A percentile compares a stretch with the other conserved stretches of the same genome.
Evolutionary conservation across 2,888 invertebrate genomes (phyloP).

Genomic region (Rapana venosa): DNA sequence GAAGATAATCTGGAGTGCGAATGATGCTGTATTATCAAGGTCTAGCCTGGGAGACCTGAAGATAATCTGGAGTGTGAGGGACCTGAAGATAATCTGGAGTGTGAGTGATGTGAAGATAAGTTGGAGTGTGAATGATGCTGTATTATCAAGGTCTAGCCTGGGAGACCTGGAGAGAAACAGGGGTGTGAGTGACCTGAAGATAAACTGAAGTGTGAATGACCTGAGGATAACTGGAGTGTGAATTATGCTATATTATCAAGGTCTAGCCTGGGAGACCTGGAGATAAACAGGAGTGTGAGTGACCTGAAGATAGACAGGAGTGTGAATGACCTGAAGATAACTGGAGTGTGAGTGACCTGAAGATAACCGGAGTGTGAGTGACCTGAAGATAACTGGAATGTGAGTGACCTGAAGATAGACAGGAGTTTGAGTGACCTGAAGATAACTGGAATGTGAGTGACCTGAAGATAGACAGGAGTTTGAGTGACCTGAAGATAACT

Average conservation of each 20-base stretch:
- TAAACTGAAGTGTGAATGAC: no score
- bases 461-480: slow-evolving; percentile 85
- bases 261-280: slow-evolving; percentile 84
- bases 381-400: no score
- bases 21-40: background rate
- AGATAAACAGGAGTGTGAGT: no score
- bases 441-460: background rate
- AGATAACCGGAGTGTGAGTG: background rate
- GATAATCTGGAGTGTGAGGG: no score
- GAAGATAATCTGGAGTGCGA: no score
- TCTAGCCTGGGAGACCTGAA: background rate
- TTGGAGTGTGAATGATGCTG: background rate
- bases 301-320: slow-evolving; percentile 82
- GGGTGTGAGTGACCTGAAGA: no score
- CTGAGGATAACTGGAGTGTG: no score
- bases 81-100: no score
- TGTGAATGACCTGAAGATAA: slow-evolving; percentile 97
- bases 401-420: background rate
- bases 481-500: slow-evolving; percentile 96
- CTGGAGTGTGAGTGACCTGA: slow-evolving; percentile 90
- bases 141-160: background rate
- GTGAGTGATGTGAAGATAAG: no score
- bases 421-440: background rate
- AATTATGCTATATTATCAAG: no score
- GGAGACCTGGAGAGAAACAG: background rate